A percentile compares a stretch with the other conserved stretches of the same genome.
phyloP scores from a whole-genome alignment of 2,113 vertebrate genomes.

The rat (Rattus norvegicus) region DNA sequence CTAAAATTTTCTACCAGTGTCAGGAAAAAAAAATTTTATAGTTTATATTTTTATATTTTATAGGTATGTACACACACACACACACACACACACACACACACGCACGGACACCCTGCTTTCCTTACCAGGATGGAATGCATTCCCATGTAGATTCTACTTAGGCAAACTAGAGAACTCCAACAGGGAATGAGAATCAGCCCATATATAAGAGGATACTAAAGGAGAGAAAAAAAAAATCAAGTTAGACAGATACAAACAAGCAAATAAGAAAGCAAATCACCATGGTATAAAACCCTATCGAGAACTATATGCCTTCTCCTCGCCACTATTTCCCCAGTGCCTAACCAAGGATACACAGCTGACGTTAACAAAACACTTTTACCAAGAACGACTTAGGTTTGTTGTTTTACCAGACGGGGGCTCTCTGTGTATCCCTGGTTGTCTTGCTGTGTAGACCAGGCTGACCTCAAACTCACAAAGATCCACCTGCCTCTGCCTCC shows the following conservation, averaged over 20 bases:
- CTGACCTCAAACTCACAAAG: not conserved
- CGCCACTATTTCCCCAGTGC: not conserved
- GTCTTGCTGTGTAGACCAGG: not conserved
- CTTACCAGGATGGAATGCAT: constrained; percentile 99
- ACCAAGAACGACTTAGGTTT: not conserved
- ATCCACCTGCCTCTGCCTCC: not conserved
- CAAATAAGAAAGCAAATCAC: constrained; percentile 15
- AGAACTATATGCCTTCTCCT: not conserved
- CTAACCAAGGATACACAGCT: not conserved
- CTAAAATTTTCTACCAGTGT: not conserved
- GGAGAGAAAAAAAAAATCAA: constrained; percentile 54
- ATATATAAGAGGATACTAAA: constrained; percentile 92
- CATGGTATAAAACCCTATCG: not conserved
- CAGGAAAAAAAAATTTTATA: not conserved
- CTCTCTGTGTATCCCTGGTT: not conserved
- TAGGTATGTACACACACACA: too few species aligned
- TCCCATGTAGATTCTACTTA: constrained; percentile 98
- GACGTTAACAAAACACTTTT: constrained; percentile 49
- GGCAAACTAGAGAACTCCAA: constrained; percentile 97
- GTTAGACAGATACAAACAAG: constrained; percentile 50
- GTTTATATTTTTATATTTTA: too few species aligned
- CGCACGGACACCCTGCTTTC: constrained; percentile 32
- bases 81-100: too few species aligned
- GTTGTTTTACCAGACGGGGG: not conserved
- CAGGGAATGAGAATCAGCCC: constrained; percentile 91